phyloP scores from a whole-genome alignment of 2,113 vertebrate species.

The Indicator indicator region DNA sequence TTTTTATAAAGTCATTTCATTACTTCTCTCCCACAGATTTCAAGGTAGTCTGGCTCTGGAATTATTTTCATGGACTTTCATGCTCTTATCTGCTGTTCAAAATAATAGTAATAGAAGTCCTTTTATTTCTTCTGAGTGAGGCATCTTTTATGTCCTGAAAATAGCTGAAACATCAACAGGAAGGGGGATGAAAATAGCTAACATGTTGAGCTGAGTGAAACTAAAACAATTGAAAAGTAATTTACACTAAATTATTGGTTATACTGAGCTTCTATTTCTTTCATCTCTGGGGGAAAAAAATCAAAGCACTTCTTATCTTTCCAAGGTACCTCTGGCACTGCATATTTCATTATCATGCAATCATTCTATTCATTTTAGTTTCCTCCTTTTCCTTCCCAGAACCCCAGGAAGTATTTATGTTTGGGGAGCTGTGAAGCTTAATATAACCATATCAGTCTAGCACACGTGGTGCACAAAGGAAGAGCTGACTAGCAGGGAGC shows the following conservation, averaged over 20 bases:
- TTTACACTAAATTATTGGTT: conserved; percentile 13
- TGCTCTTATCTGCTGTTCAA: background rate
- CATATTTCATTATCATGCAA: background rate
- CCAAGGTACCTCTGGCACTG: background rate
- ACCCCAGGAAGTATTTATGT: background rate
- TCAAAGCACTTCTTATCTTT: background rate
- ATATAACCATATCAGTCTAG: background rate
- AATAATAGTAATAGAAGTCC: background rate
- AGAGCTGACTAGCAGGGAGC: background rate
- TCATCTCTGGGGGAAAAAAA: background rate
- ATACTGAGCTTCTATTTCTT: conserved; percentile 7
- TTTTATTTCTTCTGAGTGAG: background rate
- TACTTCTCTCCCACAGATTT: conserved; percentile 23
- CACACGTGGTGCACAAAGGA: rapidly evolving
- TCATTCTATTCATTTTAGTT: background rate
- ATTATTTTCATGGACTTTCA: background rate
- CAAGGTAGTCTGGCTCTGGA: background rate
- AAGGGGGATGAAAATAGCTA: background rate
- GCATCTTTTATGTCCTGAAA: background rate
- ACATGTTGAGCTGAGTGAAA: background rate
- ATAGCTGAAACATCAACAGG: background rate
- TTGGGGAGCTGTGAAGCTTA: background rate
- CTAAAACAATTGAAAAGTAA: conserved; percentile 2
- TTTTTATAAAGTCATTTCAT: background rate
- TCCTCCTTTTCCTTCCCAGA: background rate